Evolutionary conservation across 2,797 vertebrate genomes (phyloP), one percentile per base, ranked within the genome.

Genomic region (Danio albolineatus): DNA sequence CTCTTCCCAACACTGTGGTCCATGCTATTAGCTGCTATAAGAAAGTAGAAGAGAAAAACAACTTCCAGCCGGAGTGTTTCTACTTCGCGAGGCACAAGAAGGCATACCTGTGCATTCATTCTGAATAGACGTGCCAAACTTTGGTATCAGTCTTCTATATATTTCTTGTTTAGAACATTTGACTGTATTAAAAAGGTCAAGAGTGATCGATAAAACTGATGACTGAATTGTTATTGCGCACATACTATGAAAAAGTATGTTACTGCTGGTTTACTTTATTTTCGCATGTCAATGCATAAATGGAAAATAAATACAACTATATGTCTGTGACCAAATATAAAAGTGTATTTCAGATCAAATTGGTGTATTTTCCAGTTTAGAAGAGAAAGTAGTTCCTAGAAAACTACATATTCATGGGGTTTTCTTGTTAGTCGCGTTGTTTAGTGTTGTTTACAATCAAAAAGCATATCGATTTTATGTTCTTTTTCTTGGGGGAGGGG

Each of bases 21-120:
- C 93, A 95, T 8, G 92, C 93, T 1, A 82, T 95, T 81, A 95
- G 93, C 84, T 89, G 90, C 64, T 94, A 91, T 87, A 95, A 94
- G 86, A 89, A 86, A 46, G 92, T 95, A 72, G 90, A 90, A 84
- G 91, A 95, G 85, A 85, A 78, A 85, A 94, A 94, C 89, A 95
- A 92, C 91, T 95, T 95, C 85, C 75, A 83, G 0, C 90, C 89
- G 39, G 93, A 94, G 39, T 93, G 88, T 80, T 93, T 93, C 72
- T 94, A 93, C 87, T 95, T 87, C 36, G 89, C 79, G 4, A 91
- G 90, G 81, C 91, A 93, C 85, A 94, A 93, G 89, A 48, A 39
- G 51, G 92, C 92, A 4, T 89, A 89, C 77, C 43, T 95, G 49
- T 94, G 89, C 16, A 89, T 95, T 85, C 94, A 95, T 78, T 83